Conservation (phyloP, 2,113 vertebrate genomes). For the Corydoras maculifer region DNA sequence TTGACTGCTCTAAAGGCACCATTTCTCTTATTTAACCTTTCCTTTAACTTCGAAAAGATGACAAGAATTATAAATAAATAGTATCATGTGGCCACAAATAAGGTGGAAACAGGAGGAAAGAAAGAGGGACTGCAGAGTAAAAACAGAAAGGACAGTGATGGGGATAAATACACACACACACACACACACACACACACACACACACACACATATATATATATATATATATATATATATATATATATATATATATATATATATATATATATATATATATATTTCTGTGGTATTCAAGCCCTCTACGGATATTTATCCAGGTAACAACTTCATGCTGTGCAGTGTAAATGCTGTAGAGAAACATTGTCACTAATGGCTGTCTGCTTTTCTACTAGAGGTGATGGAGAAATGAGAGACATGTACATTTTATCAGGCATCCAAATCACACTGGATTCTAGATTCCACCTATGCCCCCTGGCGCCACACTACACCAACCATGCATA, state of each 20-base stretch:
- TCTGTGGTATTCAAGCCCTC: constrained; percentile 46
- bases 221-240: too few species aligned
- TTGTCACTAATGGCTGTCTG: constrained; percentile 48
- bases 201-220: too few species aligned
- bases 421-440: constrained; percentile 14
- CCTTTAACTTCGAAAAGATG: too few species aligned
- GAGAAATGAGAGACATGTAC: constrained; percentile 15
- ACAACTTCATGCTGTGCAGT: constrained; percentile 31
- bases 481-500: constrained; percentile 10
- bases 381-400: constrained; percentile 21
- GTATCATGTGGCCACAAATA: too few species aligned
- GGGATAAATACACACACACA: constrained; percentile 31
- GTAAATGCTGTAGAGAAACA: constrained; percentile 43
- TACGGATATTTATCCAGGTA: constrained; percentile 50
- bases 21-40: too few species aligned
- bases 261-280: constrained; percentile 17
- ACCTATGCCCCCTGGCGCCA: neutral
- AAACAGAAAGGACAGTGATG: constrained; percentile 26
- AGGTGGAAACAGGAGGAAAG: constrained; percentile 40
- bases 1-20: too few species aligned
- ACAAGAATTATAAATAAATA: too few species aligned
- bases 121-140: constrained; percentile 1
- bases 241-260: too few species aligned
- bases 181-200: too few species aligned
- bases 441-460: constrained; percentile 17